Percentiles rank a stretch among this genome's conserved stretches.
These are phyloP conservation scores for Sebastes hopkinsi DNA, from an alignment of 2,797 vertebrate species.

Conservation along the genomic window DNA sequence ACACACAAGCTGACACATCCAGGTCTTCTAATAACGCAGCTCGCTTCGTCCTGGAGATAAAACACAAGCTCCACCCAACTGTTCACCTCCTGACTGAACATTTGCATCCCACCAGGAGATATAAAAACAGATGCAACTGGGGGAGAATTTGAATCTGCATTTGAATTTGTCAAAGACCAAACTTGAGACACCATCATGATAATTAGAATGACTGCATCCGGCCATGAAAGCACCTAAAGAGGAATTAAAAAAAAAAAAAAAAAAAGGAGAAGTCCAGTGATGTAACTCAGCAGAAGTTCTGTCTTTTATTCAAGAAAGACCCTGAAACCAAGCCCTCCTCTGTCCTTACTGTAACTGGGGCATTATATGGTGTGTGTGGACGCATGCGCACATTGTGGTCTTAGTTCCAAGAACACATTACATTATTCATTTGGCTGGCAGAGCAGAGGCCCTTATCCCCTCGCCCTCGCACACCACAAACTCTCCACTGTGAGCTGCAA, in stretches of 20 bases:
- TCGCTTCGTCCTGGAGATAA: slow-evolving; percentile 24
- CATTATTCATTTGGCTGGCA: slow-evolving; percentile 83
- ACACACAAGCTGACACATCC: slow-evolving; percentile 1
- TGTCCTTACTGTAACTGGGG: slow-evolving; percentile 68
- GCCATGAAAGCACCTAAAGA: neutral
- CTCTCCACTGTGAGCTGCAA: slow-evolving; percentile 50
- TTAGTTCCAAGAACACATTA: slow-evolving; percentile 79
- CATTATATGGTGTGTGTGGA: slow-evolving; percentile 54
- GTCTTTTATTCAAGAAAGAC: slow-evolving; percentile 25
- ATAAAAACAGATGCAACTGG: slow-evolving; percentile 61
- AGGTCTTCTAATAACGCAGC: slow-evolving; percentile 33
- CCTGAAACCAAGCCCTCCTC: slow-evolving; percentile 34
- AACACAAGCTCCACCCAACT: slow-evolving; percentile 49
- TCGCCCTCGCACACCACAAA: slow-evolving; percentile 69
- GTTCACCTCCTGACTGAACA: slow-evolving; percentile 44
- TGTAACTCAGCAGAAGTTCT: slow-evolving; percentile 35
- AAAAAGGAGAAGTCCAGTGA: slow-evolving; percentile 9
- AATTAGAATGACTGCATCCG: slow-evolving; percentile 15
- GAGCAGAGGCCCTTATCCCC: slow-evolving; percentile 74
- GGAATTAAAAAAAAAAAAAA: neutral
- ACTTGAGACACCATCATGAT: slow-evolving; percentile 49
- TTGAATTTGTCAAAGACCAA: slow-evolving; percentile 75
- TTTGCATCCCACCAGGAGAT: slow-evolving; percentile 77
- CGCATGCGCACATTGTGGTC: slow-evolving; percentile 67
- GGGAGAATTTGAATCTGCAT: slow-evolving; percentile 76